phyloP scores from a whole-genome alignment of 2,888 invertebrate genomes.

The Lithophane leautieri region DNA sequence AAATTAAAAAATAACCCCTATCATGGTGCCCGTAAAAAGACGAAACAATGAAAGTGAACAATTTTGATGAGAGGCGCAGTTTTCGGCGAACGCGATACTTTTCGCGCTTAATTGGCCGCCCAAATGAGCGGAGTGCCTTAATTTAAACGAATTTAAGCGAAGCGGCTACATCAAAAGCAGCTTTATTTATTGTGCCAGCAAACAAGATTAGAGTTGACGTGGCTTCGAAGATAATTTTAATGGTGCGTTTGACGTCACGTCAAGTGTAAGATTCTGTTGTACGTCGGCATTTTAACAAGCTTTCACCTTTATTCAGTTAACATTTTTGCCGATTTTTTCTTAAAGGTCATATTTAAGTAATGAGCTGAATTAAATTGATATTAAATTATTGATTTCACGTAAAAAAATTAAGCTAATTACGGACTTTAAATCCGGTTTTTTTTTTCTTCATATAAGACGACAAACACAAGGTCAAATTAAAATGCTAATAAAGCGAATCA shows the following conservation, averaged over 20 bases:
- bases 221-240: constrained; percentile 82
- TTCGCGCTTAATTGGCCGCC: constrained; percentile 87
- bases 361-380: constrained; percentile 54
- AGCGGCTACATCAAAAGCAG: constrained; percentile 85
- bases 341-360: constrained; percentile 70
- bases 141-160: constrained; percentile 75
- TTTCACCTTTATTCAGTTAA: constrained; percentile 73
- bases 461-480: not conserved
- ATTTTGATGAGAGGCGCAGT: constrained; percentile 84
- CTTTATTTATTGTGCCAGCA: constrained; percentile 80
- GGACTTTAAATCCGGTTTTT: not conserved
- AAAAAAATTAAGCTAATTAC: constrained; percentile 45
- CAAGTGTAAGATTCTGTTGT: constrained; percentile 70
- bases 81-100: constrained; percentile 81
- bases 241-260: constrained; percentile 78
- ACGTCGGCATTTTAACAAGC: constrained; percentile 75
- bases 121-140: constrained; percentile 83
- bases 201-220: constrained; percentile 84
- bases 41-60: constrained; percentile 81
- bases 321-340: constrained; percentile 65
- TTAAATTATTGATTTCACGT: constrained; percentile 47
- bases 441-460: not conserved
- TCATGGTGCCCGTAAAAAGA: constrained; percentile 76
- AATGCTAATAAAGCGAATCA: constrained; percentile 23
- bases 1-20: constrained; percentile 75